Conservation (phyloP, 2,888 invertebrate genomes). For the Apotomis turbidana region DNA sequence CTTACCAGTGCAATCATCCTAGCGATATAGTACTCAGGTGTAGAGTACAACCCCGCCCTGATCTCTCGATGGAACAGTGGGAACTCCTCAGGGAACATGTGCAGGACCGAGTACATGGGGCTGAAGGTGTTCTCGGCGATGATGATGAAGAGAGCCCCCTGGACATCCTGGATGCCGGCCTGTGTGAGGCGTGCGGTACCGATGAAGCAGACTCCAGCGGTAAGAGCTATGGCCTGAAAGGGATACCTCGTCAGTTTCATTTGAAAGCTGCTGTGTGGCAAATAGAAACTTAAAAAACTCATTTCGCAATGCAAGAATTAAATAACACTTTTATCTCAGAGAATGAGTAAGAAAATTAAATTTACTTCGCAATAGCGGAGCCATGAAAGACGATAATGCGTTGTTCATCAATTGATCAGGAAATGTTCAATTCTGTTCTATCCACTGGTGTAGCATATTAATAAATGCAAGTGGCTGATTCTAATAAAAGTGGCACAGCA, state of each 20-base stretch:
- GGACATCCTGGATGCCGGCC: constrained; percentile 93
- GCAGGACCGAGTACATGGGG: constrained; percentile 95
- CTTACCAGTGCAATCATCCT: constrained; percentile 92
- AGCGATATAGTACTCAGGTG: constrained; percentile 91
- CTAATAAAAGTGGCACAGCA: too few species aligned
- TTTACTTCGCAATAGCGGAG: too few species aligned
- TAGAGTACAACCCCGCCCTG: constrained; percentile 91
- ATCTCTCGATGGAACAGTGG: constrained; percentile 93
- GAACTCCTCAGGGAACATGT: constrained; percentile 91
- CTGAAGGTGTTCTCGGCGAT: constrained; percentile 96
- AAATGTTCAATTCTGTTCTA: too few species aligned
- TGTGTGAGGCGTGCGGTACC: constrained; percentile 89
- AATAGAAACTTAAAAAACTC: too few species aligned
- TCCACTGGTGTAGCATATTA: too few species aligned
- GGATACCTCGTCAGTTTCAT: not conserved
- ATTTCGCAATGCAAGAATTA: too few species aligned
- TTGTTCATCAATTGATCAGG: too few species aligned
- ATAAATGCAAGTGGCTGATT: too few species aligned
- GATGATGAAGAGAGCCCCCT: constrained; percentile 94
- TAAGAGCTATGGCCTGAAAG: constrained; percentile 86
- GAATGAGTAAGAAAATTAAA: too few species aligned
- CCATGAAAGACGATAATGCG: too few species aligned
- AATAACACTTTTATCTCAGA: too few species aligned
- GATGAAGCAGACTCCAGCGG: constrained; percentile 93
- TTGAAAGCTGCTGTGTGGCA: too few species aligned